Percentiles rank a stretch among this genome's conserved stretches.
phyloP scores from a whole-genome alignment of 2,113 vertebrate species.

The Leuciscus idus region DNA sequence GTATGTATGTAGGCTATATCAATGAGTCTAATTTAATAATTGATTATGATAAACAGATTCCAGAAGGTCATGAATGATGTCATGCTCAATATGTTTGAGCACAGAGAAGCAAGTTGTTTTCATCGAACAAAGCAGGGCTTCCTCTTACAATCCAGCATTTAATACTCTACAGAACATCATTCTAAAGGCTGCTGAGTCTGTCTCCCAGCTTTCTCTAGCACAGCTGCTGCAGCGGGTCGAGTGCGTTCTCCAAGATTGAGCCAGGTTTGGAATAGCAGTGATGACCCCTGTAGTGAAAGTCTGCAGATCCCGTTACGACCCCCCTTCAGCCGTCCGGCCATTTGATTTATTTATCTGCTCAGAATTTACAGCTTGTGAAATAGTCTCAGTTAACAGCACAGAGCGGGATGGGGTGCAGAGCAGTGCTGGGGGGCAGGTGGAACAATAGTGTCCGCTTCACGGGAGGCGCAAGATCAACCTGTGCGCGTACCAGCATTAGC shows the following conservation, averaged over 20 bases:
- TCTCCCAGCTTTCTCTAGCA: neutral
- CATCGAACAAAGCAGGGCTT: neutral
- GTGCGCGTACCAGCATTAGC: neutral
- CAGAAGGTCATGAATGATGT: neutral
- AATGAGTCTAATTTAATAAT: neutral
- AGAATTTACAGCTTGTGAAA: constrained; percentile 76
- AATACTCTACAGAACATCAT: constrained; percentile 18
- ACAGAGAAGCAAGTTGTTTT: neutral
- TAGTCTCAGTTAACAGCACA: constrained; percentile 67
- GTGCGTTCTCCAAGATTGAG: constrained; percentile 13
- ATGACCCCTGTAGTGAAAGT: constrained; percentile 68
- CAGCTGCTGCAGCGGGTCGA: constrained; percentile 38
- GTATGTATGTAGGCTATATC: neutral
- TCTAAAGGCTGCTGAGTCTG: constrained; percentile 13
- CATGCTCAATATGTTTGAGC: neutral
- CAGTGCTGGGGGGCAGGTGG: constrained; percentile 4
- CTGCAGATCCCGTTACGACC: constrained; percentile 65
- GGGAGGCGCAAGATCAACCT: neutral
- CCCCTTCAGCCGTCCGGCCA: constrained; percentile 49
- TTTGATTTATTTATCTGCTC: constrained; percentile 74
- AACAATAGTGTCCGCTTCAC: constrained; percentile 50
- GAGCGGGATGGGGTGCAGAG: constrained; percentile 11
- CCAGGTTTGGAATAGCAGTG: constrained; percentile 69
- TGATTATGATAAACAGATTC: neutral
- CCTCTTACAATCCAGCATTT: constrained; percentile 9